Evolutionary conservation across 2,797 vertebrate species (phyloP).

Genomic region (Propithecus perrieri): DNA sequence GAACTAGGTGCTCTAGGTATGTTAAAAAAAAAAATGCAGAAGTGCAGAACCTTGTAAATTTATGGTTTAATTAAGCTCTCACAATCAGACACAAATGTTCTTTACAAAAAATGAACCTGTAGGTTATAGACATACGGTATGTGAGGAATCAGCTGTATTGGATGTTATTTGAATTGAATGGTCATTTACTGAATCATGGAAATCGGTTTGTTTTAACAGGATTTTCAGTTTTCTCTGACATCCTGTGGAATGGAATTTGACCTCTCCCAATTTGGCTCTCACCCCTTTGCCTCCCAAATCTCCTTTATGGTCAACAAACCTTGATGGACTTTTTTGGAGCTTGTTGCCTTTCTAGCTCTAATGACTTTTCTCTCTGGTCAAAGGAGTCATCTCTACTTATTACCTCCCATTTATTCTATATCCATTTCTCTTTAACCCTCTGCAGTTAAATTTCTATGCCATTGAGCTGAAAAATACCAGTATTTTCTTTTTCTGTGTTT

Average conservation of each 20-base stretch:
- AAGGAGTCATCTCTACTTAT: background rate
- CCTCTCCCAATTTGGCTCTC: background rate
- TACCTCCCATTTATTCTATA: background rate
- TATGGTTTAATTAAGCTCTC: background rate
- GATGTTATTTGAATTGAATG: background rate
- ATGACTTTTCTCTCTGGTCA: background rate
- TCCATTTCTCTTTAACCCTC: background rate
- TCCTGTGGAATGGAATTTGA: slow-evolving; percentile 14
- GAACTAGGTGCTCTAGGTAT: background rate
- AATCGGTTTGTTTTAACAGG: background rate
- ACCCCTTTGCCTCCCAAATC: background rate
- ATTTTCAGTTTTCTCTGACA: background rate
- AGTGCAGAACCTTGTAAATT: background rate
- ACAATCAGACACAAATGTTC: background rate
- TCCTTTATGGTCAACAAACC: background rate
- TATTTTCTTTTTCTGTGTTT: background rate
- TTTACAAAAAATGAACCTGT: background rate
- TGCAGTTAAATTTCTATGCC: background rate
- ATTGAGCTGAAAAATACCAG: background rate
- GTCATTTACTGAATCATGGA: background rate
- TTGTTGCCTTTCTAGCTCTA: background rate
- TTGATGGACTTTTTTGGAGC: background rate
- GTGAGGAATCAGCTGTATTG: background rate
- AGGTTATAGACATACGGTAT: background rate
- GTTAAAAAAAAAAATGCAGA: background rate